These are phyloP conservation scores for Isurus oxyrinchus DNA, from an alignment of 2,113 vertebrate genomes.

Conservation along the genomic window DNA sequence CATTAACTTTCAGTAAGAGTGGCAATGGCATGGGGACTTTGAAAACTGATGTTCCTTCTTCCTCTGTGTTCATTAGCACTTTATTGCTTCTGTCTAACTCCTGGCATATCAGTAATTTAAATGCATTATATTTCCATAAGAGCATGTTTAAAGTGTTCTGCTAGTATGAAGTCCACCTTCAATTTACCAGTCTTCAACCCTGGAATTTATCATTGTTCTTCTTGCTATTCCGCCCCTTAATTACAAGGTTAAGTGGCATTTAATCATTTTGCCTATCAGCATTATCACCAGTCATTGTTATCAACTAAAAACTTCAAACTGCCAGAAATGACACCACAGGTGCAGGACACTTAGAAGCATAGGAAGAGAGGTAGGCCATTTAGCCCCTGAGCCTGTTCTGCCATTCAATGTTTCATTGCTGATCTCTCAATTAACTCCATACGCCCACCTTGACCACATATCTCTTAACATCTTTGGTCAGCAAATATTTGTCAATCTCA, in stretches of 20 bases:
- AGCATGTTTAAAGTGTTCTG: conserved; percentile 14
- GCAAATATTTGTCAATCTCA: not conserved
- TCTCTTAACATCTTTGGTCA: not conserved
- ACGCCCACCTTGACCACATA: not conserved
- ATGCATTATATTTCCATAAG: not conserved
- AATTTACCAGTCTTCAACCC: conserved; percentile 3
- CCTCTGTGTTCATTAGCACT: not conserved
- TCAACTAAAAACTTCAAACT: conserved; percentile 1
- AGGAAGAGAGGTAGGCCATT: not conserved
- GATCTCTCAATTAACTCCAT: not conserved
- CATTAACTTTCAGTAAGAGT: not conserved
- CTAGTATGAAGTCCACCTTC: conserved; percentile 17
- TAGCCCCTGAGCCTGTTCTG: not conserved
- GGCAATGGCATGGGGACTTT: not conserved
- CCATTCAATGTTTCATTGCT: not conserved
- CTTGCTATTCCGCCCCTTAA: not conserved
- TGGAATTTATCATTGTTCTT: conserved; percentile 21
- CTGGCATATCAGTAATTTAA: not conserved
- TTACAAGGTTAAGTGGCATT: conserved; percentile 23
- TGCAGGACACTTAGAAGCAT: not conserved
- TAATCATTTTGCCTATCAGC: not conserved
- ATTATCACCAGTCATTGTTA: not conserved
- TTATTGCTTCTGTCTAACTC: not conserved
- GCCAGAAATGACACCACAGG: not conserved
- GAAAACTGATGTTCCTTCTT: not conserved